These are phyloP conservation scores for Atethmia centrago DNA, from an alignment of 2,888 invertebrate genomes.

Conservation along the genomic window DNA sequence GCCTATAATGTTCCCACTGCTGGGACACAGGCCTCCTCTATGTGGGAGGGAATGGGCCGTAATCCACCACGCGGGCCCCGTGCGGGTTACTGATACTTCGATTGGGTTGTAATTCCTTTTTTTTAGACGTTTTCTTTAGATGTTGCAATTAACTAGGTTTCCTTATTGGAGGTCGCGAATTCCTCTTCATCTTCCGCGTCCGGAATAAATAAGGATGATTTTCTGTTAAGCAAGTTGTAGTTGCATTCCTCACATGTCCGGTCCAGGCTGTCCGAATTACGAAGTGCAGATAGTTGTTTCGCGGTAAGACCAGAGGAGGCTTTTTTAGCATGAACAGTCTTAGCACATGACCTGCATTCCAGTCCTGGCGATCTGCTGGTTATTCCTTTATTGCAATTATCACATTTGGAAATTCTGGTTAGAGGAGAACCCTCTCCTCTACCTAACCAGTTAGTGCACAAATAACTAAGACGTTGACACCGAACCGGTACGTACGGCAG, in stretches of 20 bases:
- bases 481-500: background rate
- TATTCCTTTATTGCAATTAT: constrained; percentile 1
- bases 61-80: too few species aligned
- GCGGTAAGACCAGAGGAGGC: background rate
- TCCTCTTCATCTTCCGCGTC: too few species aligned
- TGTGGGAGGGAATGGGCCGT: too few species aligned
- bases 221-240: background rate
- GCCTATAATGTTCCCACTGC: too few species aligned
- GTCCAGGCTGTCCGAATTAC: background rate
- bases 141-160: too few species aligned
- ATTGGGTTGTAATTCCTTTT: too few species aligned
- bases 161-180: too few species aligned
- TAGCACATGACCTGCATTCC: constrained; percentile 8
- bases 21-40: too few species aligned
- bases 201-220: too few species aligned
- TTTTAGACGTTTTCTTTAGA: too few species aligned
- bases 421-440: too few species aligned
- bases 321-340: background rate
- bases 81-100: too few species aligned
- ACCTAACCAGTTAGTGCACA: background rate
- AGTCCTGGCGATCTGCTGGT: background rate
- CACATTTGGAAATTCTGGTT: constrained; percentile 15
- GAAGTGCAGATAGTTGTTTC: constrained; percentile 1
- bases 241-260: constrained; percentile 2
- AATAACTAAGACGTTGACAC: background rate